Conservation (phyloP, 1,140 invertebrate species). For the Tachypleus tridentatus region DNA sequence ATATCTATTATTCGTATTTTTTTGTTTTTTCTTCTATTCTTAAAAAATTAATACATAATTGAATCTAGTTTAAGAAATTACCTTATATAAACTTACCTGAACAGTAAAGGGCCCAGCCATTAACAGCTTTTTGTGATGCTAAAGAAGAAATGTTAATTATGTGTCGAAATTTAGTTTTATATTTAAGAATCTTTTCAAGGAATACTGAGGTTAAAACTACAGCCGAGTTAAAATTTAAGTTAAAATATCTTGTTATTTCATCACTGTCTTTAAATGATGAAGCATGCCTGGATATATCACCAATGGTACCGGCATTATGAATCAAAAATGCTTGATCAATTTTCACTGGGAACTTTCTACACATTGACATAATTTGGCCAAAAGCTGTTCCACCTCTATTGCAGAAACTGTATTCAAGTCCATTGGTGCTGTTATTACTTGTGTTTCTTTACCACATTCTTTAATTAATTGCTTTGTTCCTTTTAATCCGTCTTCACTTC, state of each 20-base stretch:
- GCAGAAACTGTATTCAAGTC: constrained; percentile 29
- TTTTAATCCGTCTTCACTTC: constrained; percentile 39
- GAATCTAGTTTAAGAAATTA: too few species aligned
- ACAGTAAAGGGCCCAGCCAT: too few species aligned
- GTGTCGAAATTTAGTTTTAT: too few species aligned
- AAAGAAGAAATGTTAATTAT: too few species aligned
- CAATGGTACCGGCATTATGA: constrained; percentile 80
- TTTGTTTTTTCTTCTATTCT: too few species aligned
- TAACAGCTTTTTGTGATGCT: too few species aligned
- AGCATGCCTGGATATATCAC: constrained; percentile 51
- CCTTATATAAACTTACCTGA: too few species aligned
- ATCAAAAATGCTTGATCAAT: constrained; percentile 50
- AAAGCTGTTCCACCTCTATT: constrained; percentile 25
- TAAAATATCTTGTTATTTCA: constrained; percentile 45
- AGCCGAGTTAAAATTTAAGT: constrained; percentile 66
- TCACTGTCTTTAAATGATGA: constrained; percentile 38
- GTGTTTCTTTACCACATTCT: constrained; percentile 9
- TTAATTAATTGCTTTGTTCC: too few species aligned
- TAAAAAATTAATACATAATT: too few species aligned
- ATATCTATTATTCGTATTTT: too few species aligned
- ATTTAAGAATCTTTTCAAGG: too few species aligned
- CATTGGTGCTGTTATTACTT: constrained; percentile 20
- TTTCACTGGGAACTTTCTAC: constrained; percentile 45
- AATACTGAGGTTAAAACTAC: constrained; percentile 64
- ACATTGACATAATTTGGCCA: constrained; percentile 44